These are phyloP conservation scores for Bolinopsis microptera DNA, from an alignment of 37 sponge, comb jelly and placozoan species.

Conservation along the genomic window DNA sequence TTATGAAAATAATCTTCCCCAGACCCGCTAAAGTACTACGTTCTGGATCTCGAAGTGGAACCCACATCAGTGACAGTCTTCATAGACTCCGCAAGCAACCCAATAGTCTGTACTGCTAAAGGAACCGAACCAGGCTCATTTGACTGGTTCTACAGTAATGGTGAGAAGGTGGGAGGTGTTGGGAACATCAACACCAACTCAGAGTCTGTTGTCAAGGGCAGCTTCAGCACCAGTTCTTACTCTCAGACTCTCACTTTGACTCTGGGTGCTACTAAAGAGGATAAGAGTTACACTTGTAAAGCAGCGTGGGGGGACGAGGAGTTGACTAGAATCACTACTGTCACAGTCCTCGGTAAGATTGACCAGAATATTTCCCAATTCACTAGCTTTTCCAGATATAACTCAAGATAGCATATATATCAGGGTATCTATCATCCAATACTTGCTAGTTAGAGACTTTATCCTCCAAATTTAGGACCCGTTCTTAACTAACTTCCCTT, in stretches of 20 bases:
- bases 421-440: too few species aligned
- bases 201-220: not conserved
- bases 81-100: not conserved
- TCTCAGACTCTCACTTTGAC: not conserved
- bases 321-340: not conserved
- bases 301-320: not conserved
- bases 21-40: not conserved
- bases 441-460: too few species aligned
- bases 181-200: not conserved
- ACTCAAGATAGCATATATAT: too few species aligned
- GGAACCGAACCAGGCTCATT: not conserved
- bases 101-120: not conserved
- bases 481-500: too few species aligned
- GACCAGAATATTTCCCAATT: too few species aligned
- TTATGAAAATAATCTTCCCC: too few species aligned
- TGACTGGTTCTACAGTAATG: not conserved
- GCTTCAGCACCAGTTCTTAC: not conserved
- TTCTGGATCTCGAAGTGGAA: not conserved
- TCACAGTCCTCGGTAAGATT: not conserved
- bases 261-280: not conserved
- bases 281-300: not conserved
- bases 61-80: not conserved
- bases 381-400: too few species aligned
- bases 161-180: not conserved
- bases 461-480: too few species aligned